These are phyloP conservation scores for Parasteatoda lunata DNA, from an alignment of 2,888 invertebrate genomes.

Conservation along the genomic window DNA sequence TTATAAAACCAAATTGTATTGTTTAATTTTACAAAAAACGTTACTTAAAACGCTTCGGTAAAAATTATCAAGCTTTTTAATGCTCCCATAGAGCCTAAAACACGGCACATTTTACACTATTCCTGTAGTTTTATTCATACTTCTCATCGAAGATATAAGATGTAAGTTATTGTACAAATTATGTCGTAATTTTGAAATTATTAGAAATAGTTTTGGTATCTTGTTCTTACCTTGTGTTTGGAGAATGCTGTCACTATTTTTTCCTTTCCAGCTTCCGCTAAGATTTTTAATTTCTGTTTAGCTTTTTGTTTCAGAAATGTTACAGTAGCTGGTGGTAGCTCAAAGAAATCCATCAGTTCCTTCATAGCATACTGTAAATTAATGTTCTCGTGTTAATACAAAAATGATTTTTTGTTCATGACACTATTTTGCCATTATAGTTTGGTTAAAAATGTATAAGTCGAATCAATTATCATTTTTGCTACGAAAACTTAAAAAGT, in stretches of 20 bases:
- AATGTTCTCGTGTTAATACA: neutral
- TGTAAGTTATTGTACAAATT: too few species aligned
- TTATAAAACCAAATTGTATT: too few species aligned
- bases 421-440: neutral
- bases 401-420: neutral
- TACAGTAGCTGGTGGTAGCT: conserved; percentile 72
- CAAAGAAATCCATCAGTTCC: conserved; percentile 83
- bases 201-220: neutral
- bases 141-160: too few species aligned
- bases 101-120: too few species aligned
- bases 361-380: conserved; percentile 81
- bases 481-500: too few species aligned
- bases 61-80: too few species aligned
- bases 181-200: neutral
- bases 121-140: too few species aligned
- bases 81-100: too few species aligned
- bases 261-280: conserved; percentile 74
- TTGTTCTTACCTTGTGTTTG: conserved; percentile 76
- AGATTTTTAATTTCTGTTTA: conserved; percentile 74
- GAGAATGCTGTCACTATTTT: conserved; percentile 78
- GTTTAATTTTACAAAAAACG: too few species aligned
- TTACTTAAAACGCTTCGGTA: too few species aligned
- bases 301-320: conserved; percentile 70
- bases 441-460: neutral
- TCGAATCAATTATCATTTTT: neutral